Base-by-base conservation (phyloP, 2,888 invertebrate species). In the Atethmia centrago region DNA sequence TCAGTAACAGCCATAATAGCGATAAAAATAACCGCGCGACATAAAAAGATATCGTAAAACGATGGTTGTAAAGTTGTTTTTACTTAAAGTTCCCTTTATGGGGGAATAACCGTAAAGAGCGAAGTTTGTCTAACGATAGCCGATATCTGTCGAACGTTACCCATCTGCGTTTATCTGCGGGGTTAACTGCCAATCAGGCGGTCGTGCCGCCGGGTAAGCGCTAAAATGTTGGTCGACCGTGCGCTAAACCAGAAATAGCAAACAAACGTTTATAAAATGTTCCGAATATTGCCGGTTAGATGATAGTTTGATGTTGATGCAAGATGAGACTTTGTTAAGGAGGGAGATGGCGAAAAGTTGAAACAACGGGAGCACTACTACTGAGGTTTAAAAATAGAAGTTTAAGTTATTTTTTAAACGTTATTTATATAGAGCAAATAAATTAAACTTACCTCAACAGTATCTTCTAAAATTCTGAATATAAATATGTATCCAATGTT, bases 51-150 rank as follows among this genome's bases (percentile, higher is more conserved):
- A 88, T 88, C 91, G 90, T 93, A 94, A 94, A 95, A 92, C 91
- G 88, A 88, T 89, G 91, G 94, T 86, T 93, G 94, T 95, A 95
- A 96, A 95, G 87, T 94, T 94, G 95, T 94, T 95, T 95, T 95
- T 95, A 94, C 95, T 94, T 93, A 93, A 92, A 93, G 90, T 92
- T 92, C 87, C 89, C 90, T 96, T 95, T 96, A 95, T 95, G 87
- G 94, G 90, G 89, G 88, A 89, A 94, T 95, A 95, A 95, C 92
- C 95, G 90, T 96, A 95, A 95, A 95, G 93, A 89, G 84, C 88
- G 91, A 93, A 95, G 93, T 94, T 94, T 92, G 90, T 80, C 89
- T 89, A 90, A 91, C 91, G 94, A 94, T 95, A 93, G 90, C 87
- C 92, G 92, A 91, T 93, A 93, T 92, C 92, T 87, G 84, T 81